Conservation (phyloP, 2,797 vertebrate species). For the Monodelphis domestica region DNA sequence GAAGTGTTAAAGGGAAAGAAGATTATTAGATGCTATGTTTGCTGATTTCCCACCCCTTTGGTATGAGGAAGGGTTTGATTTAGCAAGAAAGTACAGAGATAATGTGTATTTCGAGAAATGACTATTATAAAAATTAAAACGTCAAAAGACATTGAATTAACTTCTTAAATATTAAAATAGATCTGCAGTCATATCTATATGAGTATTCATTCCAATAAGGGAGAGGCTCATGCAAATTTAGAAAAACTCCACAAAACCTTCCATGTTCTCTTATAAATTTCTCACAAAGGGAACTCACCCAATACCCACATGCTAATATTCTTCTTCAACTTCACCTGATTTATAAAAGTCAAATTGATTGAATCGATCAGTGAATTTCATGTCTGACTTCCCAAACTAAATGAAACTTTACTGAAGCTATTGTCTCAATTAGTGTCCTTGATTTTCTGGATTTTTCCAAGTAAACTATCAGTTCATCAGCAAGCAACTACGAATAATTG, state of each 20-base stretch:
- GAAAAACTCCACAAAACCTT: background rate
- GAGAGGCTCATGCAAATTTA: background rate
- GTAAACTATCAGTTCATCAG: background rate
- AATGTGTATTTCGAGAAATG: background rate
- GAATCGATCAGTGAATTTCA: too few species aligned
- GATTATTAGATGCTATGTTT: background rate
- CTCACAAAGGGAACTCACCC: background rate
- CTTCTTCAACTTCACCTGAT: too few species aligned
- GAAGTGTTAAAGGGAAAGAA: background rate
- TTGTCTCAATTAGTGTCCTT: background rate
- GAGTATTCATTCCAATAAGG: background rate
- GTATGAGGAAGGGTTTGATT: background rate
- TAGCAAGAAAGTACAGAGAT: background rate
- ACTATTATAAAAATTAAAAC: background rate
- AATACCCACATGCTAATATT: too few species aligned
- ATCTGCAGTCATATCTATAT: background rate
- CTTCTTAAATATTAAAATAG: background rate
- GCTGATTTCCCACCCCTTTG: background rate
- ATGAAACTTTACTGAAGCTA: background rate
- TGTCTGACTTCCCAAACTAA: too few species aligned
- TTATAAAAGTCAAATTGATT: too few species aligned
- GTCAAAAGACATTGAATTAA: background rate
- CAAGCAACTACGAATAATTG: background rate
- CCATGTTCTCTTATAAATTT: background rate
- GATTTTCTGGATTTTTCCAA: background rate